Percentiles rank a stretch among this genome's conserved stretches.
phyloP scores from a whole-genome alignment of 2,888 invertebrate genomes.

The Drosophila algonquin region DNA sequence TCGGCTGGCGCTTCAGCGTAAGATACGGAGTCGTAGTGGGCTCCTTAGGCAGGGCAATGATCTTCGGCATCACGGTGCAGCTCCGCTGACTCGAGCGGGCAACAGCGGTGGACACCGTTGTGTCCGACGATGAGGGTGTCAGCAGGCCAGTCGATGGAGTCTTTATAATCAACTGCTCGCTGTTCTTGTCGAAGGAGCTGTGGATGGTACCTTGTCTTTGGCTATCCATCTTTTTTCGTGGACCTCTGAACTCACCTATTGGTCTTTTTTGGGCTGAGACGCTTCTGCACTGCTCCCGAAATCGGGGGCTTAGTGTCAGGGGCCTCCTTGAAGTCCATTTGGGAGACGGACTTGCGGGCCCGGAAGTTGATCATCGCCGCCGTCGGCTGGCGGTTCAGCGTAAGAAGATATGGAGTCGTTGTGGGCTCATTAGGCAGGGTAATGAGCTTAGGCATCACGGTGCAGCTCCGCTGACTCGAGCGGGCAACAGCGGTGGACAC shows the following conservation, averaged over 20 bases:
- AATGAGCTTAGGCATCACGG: slow-evolving; percentile 7
- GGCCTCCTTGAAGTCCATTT: slow-evolving; percentile 80
- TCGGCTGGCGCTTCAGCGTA: slow-evolving; percentile 64
- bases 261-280: slow-evolving; percentile 40
- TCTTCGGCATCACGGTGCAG: slow-evolving; percentile 14
- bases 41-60: slow-evolving; percentile 1
- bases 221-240: too few relatives aligned
- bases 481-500: slow-evolving; percentile 45
- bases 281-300: slow-evolving; percentile 37
- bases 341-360: slow-evolving; percentile 77
- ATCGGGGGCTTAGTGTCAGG: slow-evolving; percentile 53
- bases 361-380: slow-evolving; percentile 69
- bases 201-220: too few relatives aligned
- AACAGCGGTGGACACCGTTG: slow-evolving; percentile 52
- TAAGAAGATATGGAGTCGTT: slow-evolving; percentile 39
- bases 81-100: slow-evolving; percentile 15
- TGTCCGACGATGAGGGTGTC: slow-evolving; percentile 71
- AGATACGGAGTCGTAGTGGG: slow-evolving; percentile 37
- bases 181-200: slow-evolving; percentile 46
- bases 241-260: slow-evolving; percentile 25
- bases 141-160: slow-evolving; percentile 50
- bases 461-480: background rate
- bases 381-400: slow-evolving; percentile 66
- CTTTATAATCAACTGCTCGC: slow-evolving; percentile 25
- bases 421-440: slow-evolving; percentile 6